Evolutionary conservation across 2,888 invertebrate genomes (phyloP).

Genomic region (Ametastegia equiseti): DNA sequence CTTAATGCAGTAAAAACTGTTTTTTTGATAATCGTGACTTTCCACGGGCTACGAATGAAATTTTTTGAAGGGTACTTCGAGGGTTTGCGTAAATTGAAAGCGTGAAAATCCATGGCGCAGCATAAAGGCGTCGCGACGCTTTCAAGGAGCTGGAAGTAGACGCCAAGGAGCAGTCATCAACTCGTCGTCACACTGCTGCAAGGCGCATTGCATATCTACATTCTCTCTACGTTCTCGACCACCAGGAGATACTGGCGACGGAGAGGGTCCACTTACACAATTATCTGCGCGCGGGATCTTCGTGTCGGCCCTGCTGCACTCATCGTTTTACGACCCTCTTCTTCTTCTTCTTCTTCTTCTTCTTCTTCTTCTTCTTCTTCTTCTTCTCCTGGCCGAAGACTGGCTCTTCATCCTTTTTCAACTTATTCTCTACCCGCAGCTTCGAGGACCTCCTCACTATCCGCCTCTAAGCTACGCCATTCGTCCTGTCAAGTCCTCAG

Average conservation of each 20-base stretch:
- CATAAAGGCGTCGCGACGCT: constrained; percentile 18
- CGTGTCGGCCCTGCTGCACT: constrained; percentile 60
- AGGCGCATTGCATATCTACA: constrained; percentile 19
- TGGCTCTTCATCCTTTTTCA: constrained; percentile 50
- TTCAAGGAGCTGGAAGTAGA: constrained; percentile 14
- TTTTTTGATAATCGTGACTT: too few species aligned
- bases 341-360: too few species aligned
- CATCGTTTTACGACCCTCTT: constrained; percentile 68
- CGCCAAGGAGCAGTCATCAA: not conserved
- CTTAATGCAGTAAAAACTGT: too few species aligned
- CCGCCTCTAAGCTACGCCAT: constrained; percentile 49
- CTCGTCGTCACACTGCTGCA: not conserved
- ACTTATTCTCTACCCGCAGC: constrained; percentile 46
- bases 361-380: too few species aligned
- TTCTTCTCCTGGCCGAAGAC: too few species aligned
- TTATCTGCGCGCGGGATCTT: constrained; percentile 69
- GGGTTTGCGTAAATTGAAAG: not conserved
- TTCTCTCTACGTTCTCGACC: constrained; percentile 32
- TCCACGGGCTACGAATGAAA: too few species aligned
- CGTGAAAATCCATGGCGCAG: not conserved
- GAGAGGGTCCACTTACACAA: constrained; percentile 68
- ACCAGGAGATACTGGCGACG: constrained; percentile 51
- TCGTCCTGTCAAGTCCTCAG: constrained; percentile 39
- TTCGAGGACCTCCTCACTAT: constrained; percentile 52
- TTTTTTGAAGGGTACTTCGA: not conserved